A percentile compares a stretch with the other conserved stretches of the same genome.
Conservation (phyloP, 2,797 vertebrate species). For the Hypotaenidia okinawae region DNA sequence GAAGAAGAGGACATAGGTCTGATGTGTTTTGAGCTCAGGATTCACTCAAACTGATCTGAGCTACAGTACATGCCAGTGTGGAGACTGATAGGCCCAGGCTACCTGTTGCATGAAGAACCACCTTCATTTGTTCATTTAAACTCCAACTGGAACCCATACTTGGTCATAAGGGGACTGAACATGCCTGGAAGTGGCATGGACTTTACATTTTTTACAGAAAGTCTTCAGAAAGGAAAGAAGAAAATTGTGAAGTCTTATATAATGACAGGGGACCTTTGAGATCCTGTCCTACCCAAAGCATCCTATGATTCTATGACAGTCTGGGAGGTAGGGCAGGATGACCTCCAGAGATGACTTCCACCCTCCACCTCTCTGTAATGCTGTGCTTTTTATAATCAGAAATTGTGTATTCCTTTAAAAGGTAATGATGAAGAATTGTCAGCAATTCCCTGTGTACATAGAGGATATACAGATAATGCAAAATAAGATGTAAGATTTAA, state of each 20-base stretch:
- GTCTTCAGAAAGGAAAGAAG: neutral
- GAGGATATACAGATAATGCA: neutral
- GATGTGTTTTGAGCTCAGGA: neutral
- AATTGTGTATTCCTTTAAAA: fast-evolving
- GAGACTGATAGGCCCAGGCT: neutral
- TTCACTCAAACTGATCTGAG: neutral
- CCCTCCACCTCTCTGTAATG: neutral
- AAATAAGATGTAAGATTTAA: neutral
- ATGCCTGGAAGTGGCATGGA: neutral
- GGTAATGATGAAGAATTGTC: neutral
- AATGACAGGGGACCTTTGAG: neutral
- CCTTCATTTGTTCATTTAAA: neutral
- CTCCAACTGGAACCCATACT: neutral
- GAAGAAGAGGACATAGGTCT: neutral
- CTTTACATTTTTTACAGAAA: neutral
- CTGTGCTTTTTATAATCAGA: neutral
- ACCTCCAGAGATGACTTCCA: neutral
- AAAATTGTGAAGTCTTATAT: neutral
- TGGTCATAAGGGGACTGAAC: neutral
- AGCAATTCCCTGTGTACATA: neutral
- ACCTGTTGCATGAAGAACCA: neutral
- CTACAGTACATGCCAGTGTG: too few species aligned
- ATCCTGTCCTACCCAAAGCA: too few species aligned
- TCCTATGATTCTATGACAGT: too few species aligned
- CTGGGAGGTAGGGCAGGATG: neutral